Conservation (phyloP, 2,797 vertebrate genomes). For the Mormyrops boulengeri region DNA sequence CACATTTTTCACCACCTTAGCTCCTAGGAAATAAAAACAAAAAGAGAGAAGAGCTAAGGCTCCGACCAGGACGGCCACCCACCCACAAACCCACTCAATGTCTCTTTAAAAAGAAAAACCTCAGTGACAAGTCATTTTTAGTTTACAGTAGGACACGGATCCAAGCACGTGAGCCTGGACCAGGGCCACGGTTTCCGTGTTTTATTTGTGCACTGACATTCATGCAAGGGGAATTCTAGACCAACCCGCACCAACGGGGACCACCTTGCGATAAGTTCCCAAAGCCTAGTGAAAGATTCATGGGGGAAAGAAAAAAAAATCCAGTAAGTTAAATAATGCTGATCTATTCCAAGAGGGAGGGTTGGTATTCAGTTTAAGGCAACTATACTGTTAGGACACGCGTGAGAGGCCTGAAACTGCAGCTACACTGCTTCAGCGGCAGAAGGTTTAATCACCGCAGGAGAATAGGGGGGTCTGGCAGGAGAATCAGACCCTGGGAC, state of each 20-base stretch:
- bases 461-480: background rate
- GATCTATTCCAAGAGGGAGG: background rate
- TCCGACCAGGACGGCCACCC: background rate
- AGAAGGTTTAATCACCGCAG: background rate
- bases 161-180: background rate
- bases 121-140: background rate
- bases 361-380: background rate
- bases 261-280: constrained; percentile 15
- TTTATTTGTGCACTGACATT: constrained; percentile 27
- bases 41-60: background rate
- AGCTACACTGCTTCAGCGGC: background rate
- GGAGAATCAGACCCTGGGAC: background rate
- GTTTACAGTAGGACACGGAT: constrained; percentile 12
- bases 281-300: constrained; percentile 6
- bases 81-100: background rate
- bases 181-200: constrained; percentile 15
- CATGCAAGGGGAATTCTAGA: background rate
- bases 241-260: background rate
- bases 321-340: background rate
- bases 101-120: background rate
- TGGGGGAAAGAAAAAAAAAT: background rate
- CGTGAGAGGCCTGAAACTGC: background rate
- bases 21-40: background rate
- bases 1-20: background rate
- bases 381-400: background rate